Evolutionary conservation across 1,140 invertebrate species (phyloP).

Genomic region (Leptinotarsa defecta): DNA sequence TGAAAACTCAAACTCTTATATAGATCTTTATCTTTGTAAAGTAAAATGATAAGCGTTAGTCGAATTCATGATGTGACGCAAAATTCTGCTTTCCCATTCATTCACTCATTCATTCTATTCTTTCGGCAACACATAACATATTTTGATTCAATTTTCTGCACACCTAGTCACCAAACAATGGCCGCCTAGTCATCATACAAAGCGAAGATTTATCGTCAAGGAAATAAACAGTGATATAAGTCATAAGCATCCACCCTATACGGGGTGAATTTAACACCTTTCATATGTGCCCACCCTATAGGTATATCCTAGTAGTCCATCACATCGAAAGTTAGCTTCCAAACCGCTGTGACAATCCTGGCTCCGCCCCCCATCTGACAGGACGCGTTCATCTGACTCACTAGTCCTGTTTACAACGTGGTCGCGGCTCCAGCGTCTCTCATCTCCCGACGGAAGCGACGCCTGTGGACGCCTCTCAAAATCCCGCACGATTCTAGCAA

Average conservation of each 20-base stretch:
- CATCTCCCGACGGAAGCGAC: conserved; percentile 48
- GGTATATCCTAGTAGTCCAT: conserved; percentile 40
- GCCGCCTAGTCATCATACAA: conserved; percentile 7
- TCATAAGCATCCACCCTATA: conserved; percentile 25
- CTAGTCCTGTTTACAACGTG: conserved; percentile 49
- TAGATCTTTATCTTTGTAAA: too few species aligned
- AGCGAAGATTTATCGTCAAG: neutral
- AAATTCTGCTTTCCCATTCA: too few species aligned
- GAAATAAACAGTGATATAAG: conserved; percentile 14
- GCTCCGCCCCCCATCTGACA: conserved; percentile 49
- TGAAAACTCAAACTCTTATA: too few species aligned
- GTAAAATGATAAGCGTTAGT: too few species aligned
- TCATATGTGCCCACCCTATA: conserved; percentile 39
- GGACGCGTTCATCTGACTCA: conserved; percentile 48
- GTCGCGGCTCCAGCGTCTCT: conserved; percentile 21
- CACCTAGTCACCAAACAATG: conserved; percentile 11
- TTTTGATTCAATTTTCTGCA: conserved; percentile 29
- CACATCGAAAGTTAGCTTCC: conserved; percentile 48
- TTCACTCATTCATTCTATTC: too few species aligned
- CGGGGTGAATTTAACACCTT: conserved; percentile 24
- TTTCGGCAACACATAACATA: conserved; percentile 8
- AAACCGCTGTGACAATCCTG: conserved; percentile 55
- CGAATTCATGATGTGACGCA: too few species aligned
- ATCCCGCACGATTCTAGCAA: neutral
- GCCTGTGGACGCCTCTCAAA: conserved; percentile 22